Evolutionary conservation across 2,113 vertebrate species (phyloP), one percentile per base, ranked within the genome.

Genomic region (Typhlomys cinereus): DNA sequence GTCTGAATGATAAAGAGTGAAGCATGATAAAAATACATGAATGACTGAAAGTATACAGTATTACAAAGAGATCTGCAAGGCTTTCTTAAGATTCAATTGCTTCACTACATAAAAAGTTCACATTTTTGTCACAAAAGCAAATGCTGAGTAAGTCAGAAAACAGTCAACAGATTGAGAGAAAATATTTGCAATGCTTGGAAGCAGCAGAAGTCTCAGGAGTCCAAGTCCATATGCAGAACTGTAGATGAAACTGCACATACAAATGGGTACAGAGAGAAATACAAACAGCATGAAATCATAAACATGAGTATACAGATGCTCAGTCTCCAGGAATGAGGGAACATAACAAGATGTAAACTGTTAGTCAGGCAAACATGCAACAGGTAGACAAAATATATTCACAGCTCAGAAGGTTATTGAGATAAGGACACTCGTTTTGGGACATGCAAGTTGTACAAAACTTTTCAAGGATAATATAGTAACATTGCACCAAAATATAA

Each of bases 111-210:
- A 70, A 69, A 82, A 87, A 69, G 27, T 74, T 80, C 41, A 86
- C 31, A 83, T 80, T 78, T 66, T 18, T 7, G 31, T 54, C 62
- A 91, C 71, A 66, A 89, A 86, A 80, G 52, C 7, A 39, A 59
- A 7, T 41, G 1, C 79, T 67, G 73, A 85, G 48, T 66, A 85
- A 90, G 66, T 91, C 69, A 91, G 64, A 79, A 82, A 85, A 87
- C 25, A 95, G 88, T n/a, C 50, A 89, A 54, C 44, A 78, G 27
- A 82, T 85, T 88, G 84, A 34, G 36, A 93, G 90, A 73, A 94
- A 91, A 89, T 34, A 78, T 54, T 74, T 91, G 48, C 50, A 78
- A 79, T 39, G 44, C 36, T 44, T 50, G 14, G 48, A n/a, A 86
- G 11, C 44, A 71, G 2, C 36, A 73, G 66, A 74, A 78, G 5